These are phyloP conservation scores for Pelvicachromis taeniatus DNA, from an alignment of 2,113 vertebrate genomes.

Conservation along the genomic window DNA sequence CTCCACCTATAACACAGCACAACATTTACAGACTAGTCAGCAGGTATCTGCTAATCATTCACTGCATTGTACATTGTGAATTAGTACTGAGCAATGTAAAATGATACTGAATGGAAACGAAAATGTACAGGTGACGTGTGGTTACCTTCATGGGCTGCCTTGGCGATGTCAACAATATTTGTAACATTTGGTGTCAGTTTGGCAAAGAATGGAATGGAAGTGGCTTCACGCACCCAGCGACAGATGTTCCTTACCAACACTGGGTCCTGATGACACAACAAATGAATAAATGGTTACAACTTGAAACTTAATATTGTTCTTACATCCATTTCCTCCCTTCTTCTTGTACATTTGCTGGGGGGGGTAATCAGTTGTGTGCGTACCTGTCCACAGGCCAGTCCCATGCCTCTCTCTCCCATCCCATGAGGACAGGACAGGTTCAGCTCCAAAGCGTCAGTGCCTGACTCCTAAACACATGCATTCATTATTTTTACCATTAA, in stretches of 20 bases:
- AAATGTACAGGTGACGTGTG: background rate
- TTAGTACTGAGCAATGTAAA: background rate
- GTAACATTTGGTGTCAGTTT: conserved; percentile 96
- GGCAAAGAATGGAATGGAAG: conserved; percentile 91
- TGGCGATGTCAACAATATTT: conserved; percentile 86
- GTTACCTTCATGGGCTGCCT: conserved; percentile 85
- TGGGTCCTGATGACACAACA: conserved; percentile 77
- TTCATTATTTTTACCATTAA: background rate
- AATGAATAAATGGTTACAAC: background rate
- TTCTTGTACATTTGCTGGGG: background rate
- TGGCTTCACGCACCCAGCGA: conserved; percentile 89
- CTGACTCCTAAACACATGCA: conserved; percentile 76
- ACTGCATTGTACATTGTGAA: background rate
- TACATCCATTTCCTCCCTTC: background rate
- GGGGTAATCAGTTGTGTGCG: background rate
- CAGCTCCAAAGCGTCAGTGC: conserved; percentile 92
- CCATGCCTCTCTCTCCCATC: conserved; percentile 97
- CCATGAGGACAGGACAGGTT: conserved; percentile 96
- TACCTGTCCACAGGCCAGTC: conserved; percentile 95
- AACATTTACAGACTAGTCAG: background rate
- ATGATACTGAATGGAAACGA: background rate
- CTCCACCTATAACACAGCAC: conserved; percentile 74
- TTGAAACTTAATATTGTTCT: background rate
- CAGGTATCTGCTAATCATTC: background rate
- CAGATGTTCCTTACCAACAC: conserved; percentile 92